Evolutionary conservation across 2,113 vertebrate genomes (phyloP), one percentile per base, ranked within the genome.

Genomic region (Gopherus flavomarginatus): DNA sequence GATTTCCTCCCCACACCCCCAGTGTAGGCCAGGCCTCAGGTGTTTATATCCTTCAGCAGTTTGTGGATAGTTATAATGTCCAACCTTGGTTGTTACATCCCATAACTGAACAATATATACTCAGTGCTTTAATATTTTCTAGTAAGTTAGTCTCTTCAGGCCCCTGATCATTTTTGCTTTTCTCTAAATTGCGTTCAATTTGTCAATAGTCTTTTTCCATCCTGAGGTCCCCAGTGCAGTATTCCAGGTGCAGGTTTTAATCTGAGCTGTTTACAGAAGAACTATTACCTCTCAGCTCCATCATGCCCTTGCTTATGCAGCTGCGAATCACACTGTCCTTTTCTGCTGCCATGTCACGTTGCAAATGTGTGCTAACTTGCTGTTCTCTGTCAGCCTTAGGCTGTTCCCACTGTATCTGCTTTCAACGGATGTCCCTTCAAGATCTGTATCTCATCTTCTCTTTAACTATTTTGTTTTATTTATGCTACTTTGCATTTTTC

Each of bases 81-180:
- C 95, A 96, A 91, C 89, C 94, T 79, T 24, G 83, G 57, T 59
- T 94, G 86, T 95, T 96, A 86, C 69, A 95, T 95, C 93, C 95
- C 65, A 78, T 95, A 95, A 11, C 75, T 82, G 80, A 91, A 90
- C 88, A 92, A 87, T 92, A 94, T 77, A 92, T 88, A 81, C 93
- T 78, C 92, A 84, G 38, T 89, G 92, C 93, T 95, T 96, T 96
- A 94, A 95, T 97, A 89, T 96, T 89, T 93, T 50, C 85, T 69
- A 11, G 85, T 94, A 75, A 97, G 50, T 85, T 90, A 96, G 31
- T 19, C 65, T 92, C n/a, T 42, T 86, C 81, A 83, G 38, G 35
- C 44, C 52, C 42, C 81, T 59, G 42, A 86, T 81, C 38, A 78
- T 47, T 78, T 78, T 44, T 90, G n/a, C 83, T 96, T 85, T 93